Percentiles rank a stretch among this genome's conserved stretches.
Evolutionary conservation across 2,113 vertebrate species (phyloP).

Genomic region (Andinoacara biseriatus): DNA sequence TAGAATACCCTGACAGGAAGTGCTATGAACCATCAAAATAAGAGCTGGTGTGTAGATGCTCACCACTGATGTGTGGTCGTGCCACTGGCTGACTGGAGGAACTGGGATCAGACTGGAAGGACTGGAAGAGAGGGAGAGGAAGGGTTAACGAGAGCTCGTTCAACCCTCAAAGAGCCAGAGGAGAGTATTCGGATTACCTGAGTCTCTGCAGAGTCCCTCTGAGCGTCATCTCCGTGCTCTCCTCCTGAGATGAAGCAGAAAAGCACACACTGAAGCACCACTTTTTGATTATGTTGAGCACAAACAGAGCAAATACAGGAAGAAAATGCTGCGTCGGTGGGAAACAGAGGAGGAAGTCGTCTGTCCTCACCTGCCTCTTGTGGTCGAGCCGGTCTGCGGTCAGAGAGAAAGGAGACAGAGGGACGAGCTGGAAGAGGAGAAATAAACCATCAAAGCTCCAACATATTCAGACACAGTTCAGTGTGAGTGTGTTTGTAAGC

Average conservation of each 20-base stretch:
- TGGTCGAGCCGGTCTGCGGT: slow-evolving; percentile 72
- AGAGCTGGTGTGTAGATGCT: slow-evolving; percentile 28
- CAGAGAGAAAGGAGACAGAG: slow-evolving; percentile 77
- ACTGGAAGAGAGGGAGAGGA: slow-evolving; percentile 49
- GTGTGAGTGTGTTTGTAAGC: not conserved
- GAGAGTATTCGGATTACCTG: slow-evolving; percentile 53
- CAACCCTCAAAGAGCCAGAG: no score
- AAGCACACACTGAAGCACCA: not conserved
- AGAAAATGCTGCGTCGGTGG: not conserved
- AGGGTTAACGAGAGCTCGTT: accelerated
- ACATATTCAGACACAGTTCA: not conserved
- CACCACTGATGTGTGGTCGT: slow-evolving; percentile 71
- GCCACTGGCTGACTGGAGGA: slow-evolving; percentile 77
- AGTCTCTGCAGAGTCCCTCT: slow-evolving; percentile 75
- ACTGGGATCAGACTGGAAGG: slow-evolving; percentile 68
- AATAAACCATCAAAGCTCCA: not conserved
- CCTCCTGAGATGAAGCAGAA: slow-evolving; percentile 65
- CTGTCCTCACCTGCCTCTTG: slow-evolving; percentile 78
- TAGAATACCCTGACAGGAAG: not conserved
- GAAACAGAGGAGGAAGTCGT: not conserved
- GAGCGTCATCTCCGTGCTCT: slow-evolving; percentile 74
- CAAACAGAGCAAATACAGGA: not conserved
- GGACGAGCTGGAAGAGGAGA: slow-evolving; percentile 59
- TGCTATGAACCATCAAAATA: not conserved
- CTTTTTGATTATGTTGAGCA: not conserved